A percentile compares a stretch with the other conserved stretches of the same genome.
Evolutionary conservation across 2,797 vertebrate species (phyloP).

Genomic region (Alosa sapidissima): DNA sequence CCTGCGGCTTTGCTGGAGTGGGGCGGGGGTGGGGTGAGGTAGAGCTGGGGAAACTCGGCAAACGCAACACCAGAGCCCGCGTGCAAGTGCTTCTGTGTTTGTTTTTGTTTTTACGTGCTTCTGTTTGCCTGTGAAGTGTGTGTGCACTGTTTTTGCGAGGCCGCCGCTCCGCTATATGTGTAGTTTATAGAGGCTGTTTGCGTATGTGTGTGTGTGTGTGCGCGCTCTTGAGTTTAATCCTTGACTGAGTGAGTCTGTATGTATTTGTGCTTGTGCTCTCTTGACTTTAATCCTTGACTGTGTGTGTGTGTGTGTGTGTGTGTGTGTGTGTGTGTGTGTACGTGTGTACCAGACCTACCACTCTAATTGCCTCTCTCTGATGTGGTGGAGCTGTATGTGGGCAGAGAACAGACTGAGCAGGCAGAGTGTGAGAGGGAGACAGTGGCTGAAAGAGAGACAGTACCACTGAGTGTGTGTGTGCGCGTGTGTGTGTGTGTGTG

Average conservation of each 20-base stretch:
- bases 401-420: conserved; percentile 58
- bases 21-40: background rate
- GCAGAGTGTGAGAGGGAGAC: conserved; percentile 53
- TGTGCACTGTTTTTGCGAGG: background rate
- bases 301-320: conserved; percentile 19
- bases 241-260: background rate
- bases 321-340: conserved; percentile 38
- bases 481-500: conserved; percentile 54
- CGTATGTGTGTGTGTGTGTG: background rate
- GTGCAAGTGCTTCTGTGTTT: background rate
- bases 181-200: conserved; percentile 11
- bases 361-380: conserved; percentile 63
- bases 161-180: background rate
- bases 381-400: conserved; percentile 65
- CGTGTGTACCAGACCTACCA: conserved; percentile 52
- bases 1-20: conserved; percentile 27
- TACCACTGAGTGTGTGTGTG: conserved; percentile 34
- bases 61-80: background rate
- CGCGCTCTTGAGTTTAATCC: background rate
- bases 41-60: no score
- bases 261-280: background rate
- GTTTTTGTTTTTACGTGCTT: background rate
- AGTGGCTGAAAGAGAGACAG: conserved; percentile 44
- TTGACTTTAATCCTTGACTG: conserved; percentile 7
- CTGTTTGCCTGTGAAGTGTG: conserved; percentile 20